These are phyloP conservation scores for Epinephelus malabaricus DNA, from an alignment of 2,797 vertebrate species.

Conservation along the genomic window DNA sequence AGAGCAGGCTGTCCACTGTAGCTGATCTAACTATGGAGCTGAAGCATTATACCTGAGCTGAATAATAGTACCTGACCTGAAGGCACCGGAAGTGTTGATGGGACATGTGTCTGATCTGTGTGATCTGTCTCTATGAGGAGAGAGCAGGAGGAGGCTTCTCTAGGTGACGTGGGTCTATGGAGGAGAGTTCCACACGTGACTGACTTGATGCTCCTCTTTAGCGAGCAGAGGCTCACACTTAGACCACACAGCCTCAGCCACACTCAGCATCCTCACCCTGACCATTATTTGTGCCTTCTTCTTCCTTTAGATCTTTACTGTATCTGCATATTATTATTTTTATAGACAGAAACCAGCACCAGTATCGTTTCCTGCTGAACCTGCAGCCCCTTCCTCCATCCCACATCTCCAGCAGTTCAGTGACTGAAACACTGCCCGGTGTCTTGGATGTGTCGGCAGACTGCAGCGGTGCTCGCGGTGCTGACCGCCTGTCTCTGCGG, in stretches of 20 bases:
- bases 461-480: constrained; percentile 63
- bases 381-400: background rate
- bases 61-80: no score
- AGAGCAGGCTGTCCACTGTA: background rate
- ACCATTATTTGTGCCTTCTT: no score
- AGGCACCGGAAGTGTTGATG: no score
- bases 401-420: background rate
- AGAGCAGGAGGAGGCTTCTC: constrained; percentile 1
- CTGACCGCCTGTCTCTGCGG: constrained; percentile 64
- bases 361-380: background rate
- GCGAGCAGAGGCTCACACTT: background rate
- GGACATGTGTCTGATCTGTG: background rate
- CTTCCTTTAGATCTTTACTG: background rate
- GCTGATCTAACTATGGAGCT: no score
- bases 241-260: background rate
- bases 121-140: background rate
- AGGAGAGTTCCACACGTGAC: constrained; percentile 31
- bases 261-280: background rate
- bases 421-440: background rate
- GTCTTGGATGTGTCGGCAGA: constrained; percentile 71
- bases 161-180: background rate
- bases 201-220: constrained; percentile 1
- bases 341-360: background rate
- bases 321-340: background rate
- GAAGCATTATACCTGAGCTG: no score